Evolutionary conservation across 1,140 invertebrate species (phyloP), one percentile per base, ranked within the genome.

Genomic region (Drosophila melanogaster): DNA sequence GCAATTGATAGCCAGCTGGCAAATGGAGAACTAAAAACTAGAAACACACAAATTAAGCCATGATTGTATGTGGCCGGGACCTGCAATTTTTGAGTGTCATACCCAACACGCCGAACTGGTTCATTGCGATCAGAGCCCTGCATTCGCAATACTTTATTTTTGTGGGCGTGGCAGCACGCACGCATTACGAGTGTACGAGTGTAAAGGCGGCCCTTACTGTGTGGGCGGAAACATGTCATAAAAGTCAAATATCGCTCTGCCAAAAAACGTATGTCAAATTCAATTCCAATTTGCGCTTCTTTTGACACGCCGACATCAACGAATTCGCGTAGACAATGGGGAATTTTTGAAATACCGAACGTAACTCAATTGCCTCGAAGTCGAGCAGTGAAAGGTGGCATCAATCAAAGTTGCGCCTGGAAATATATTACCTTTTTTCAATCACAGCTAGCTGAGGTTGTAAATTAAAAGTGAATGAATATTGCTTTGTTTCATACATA

Each of bases 31-130:
- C 50, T 70, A 72, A 81, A 81, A 65, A 77, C 51, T 46, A 15
- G 47, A 72, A 81, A 51, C 74, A 49, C 37, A 81, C 58, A 76
- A 81, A 80, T 80, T 80, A 76, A 81, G 66, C 59, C 40, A 37
- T 70, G 62, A 80, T 80, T 80, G 77, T 80, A 43, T 71, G 38
- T 58, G 43, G 37, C 51, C 35, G 24, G 67, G 30, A 50, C 38
- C 60, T 57, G 61, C 71, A 75, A 75, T 75, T 75, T 50, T 30
- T 4, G 35, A 56, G 59, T 51, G 53, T 49, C 57, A 56, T 43
- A 26, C 59, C 40, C 59, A 51, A 46, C 59, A 58, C 60, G 47
- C 72, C 33, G 53, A 41, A 57, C 40, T 43, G 61, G 60, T 65
- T 51, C 59, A 67, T 43, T 65, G 59, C 44, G 60, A 44, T 65